Base-by-base conservation (phyloP, 2,113 vertebrate species). In the Dunckerocampus dactyliophorus region DNA sequence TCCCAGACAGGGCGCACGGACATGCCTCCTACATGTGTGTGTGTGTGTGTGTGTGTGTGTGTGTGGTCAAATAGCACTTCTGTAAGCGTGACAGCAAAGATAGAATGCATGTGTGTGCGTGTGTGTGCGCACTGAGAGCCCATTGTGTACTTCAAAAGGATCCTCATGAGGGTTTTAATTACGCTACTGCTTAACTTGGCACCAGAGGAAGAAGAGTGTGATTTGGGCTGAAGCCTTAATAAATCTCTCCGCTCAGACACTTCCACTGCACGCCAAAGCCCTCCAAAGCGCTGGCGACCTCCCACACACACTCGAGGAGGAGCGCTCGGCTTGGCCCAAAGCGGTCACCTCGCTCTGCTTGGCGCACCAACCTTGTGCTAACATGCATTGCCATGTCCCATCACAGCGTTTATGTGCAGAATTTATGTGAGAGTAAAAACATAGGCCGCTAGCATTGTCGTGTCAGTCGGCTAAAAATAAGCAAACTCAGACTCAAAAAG, bases 111-210 rank as follows among this genome's bases (percentile, higher is more conserved):
- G 85, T 80, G 75, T 59, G 66, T 82, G 85, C 65, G 59, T 51
- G 61, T 64, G 69, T 78, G 81, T 67, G 68, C 67, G 69, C 65
- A 69, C 82, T 79, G 78, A 83, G 81, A 87, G 85, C 79, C 84
- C 81, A 88, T 88, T 89, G 87, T 89, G 79, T 76, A 85, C 88
- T 88, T 90, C 85, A 90, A 89, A 90, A 77, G 82, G 87, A 89
- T 90, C 90, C 89, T 88, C 78, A 80, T 63, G 87, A 85, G 88
- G 54, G 86, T 90, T 91, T 89, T 90, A 91, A 92, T 92, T 90
- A 91, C 80, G 88, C 85, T 85, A 87, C 86, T 84, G 87, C 90
- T 90, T 91, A 89, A 90, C 90, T 91, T 90, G 89, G 90, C 90
- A 92, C 87, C 81, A 80, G 84, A 77, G 85, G 71, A 83, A 86